A percentile compares a stretch with the other conserved stretches of the same genome.
Evolutionary conservation across 2,888 invertebrate genomes (phyloP).

Genomic region (Dryomyza anilis): DNA sequence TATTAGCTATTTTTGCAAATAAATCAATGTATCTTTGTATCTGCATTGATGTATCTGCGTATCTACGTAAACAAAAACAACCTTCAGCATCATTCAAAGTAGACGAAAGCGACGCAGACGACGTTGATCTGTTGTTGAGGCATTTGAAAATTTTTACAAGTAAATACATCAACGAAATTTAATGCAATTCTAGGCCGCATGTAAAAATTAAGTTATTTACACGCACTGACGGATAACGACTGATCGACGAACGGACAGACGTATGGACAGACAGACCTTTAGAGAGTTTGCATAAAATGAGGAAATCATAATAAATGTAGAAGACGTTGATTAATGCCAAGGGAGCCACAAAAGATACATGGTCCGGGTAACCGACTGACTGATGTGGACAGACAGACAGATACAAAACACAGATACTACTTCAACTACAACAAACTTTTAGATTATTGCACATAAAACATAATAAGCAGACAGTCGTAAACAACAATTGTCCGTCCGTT

Average conservation of each 20-base stretch:
- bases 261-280: background rate
- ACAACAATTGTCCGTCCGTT: too few species aligned
- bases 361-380: background rate
- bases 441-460: slow-evolving; percentile 4
- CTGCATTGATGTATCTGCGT: too few species aligned
- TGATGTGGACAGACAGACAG: background rate
- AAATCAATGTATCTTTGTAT: too few species aligned
- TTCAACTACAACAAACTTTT: background rate
- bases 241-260: too few species aligned
- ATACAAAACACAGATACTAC: background rate
- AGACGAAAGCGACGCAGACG: too few species aligned
- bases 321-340: slow-evolving; percentile 22
- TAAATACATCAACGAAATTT: too few species aligned
- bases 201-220: slow-evolving; percentile 3
- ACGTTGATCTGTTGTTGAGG: too few species aligned
- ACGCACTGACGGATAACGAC: background rate
- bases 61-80: too few species aligned
- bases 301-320: slow-evolving; percentile 19
- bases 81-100: too few species aligned
- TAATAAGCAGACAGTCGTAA: slow-evolving; percentile 9
- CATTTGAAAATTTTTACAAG: too few species aligned
- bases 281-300: slow-evolving; percentile 21
- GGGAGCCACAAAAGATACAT: slow-evolving; percentile 3
- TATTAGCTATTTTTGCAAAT: too few species aligned
- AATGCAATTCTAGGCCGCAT: too few species aligned